Evolutionary conservation across 64 coral and sea anemone genomes (phyloP), one percentile per base, ranked within the genome.

Genomic region (Dendronephthya gigantea): DNA sequence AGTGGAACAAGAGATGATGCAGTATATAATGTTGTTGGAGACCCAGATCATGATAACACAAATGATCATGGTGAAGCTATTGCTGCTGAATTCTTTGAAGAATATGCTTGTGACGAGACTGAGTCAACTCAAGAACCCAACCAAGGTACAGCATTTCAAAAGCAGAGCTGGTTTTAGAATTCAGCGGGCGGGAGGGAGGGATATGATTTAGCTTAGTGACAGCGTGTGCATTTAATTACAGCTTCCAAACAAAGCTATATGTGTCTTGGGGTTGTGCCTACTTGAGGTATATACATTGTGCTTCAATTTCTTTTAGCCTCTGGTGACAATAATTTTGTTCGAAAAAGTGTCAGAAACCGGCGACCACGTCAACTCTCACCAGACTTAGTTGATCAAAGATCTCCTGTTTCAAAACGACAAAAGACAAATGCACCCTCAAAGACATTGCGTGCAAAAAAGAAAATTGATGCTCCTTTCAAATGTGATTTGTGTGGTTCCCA

Each of bases 401-500:
- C 32, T 0, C 1, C 9, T 79, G 72, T 29, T 3, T 36, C 32
- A 12, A 79, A 79, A 19, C 19, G 17, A 79, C 72, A 29, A 4
- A 9, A 29, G 32, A 29, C 72, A 36, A 79, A 33, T 39, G 36
- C 72, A 33, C 30, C 9, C 6, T 12, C 72, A 39, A 79, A 79
- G 17, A 79, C 27, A 5, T 1, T 16, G 11, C 72, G 72, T 33
- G 72, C 72, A 36, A 79, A 79, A 0, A 79, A 34, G 16, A 79
- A 34, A 39, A 86, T 90, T 39, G 92, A 58, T 68, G 68, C 39
- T 14, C 95, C 95, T 83, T 98, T 98, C 79, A 98, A 89, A 89
- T 98, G 95, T 88, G 95, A 98, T 58, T 83, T 91, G 55, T 98
- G 95, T 92, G 92, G 85, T n/a, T 98, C 95, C 35, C 92, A 89